Evolutionary conservation across 2,888 invertebrate species (phyloP), one percentile per base, ranked within the genome.

Genomic region (Lasioglossum calceatum): DNA sequence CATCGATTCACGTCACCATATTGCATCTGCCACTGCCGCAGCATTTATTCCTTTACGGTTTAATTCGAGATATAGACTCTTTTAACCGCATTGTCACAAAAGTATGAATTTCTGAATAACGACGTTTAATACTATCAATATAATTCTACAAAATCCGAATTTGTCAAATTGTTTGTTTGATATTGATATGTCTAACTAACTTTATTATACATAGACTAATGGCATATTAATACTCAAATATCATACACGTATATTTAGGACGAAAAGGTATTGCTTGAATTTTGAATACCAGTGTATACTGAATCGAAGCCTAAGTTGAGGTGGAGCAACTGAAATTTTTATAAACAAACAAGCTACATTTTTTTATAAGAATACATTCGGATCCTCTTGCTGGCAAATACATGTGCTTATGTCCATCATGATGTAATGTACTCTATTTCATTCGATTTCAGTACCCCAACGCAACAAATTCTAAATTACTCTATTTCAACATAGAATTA

Each of bases 1-100:
- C 74, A 77, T 71, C 70, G 77, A 36, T 42, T n/a, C 71, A 4
- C 71, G n/a, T 42, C 71, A 12, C n/a, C 4, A 23, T 42, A 71
- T n/a, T 19, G 71, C 42, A 4, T 39, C 71, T 71, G 14, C 36
- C 39, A 23, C 36, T 36, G 36, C 67, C 19, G 36, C 3, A 36
- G 67, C 67, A 19, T 39, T 64, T 32, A 7, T 32, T 32, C 7
- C 32, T 16, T 32, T 64, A 64, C 27, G 10, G 23, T 19, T 54
- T 54, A 54, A 54, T 23, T 54, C 2, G 10, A n/a, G 10, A 54
- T 54, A n/a, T 12, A n/a, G 1, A 58, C 12, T 12, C n/a, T n/a
- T n/a, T n/a, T n/a, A 12, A n/a, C 12, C 12, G 10, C 7, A n/a
- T n/a, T 58, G 2, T 58, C n/a, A 58, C 3, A 58, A 58, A 3